Conservation (phyloP, 1,140 invertebrate species). For the Neodiprion virginianus region DNA sequence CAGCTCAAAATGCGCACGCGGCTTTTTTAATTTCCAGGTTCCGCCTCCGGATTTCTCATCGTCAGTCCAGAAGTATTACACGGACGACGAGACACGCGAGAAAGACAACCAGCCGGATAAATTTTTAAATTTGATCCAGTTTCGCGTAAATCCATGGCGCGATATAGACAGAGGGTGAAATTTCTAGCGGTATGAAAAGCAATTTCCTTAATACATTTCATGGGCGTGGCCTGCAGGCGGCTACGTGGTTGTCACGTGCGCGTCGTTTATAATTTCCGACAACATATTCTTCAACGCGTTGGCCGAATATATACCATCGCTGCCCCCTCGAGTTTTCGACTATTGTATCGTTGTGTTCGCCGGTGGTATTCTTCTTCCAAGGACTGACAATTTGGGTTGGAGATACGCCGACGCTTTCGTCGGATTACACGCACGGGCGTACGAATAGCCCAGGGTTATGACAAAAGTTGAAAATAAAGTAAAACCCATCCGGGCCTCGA, state of each 20-base stretch:
- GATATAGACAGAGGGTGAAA: too few species aligned
- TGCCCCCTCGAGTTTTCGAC: neutral
- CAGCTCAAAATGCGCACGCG: too few species aligned
- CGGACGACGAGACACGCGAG: conserved; percentile 23
- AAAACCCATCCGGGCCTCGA: neutral
- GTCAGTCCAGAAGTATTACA: conserved; percentile 32
- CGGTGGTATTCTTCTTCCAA: neutral
- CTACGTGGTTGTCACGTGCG: neutral
- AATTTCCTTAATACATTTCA: conserved; percentile 6
- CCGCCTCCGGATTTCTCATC: neutral
- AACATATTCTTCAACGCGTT: conserved; percentile 5
- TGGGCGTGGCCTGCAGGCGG: neutral
- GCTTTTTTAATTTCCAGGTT: too few species aligned
- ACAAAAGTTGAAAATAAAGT: neutral
- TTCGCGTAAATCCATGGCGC: neutral
- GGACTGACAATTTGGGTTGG: conserved; percentile 1
- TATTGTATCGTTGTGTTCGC: neutral
- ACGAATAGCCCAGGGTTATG: neutral
- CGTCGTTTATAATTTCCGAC: conserved; percentile 7
- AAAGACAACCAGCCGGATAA: conserved; percentile 10
- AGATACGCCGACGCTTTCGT: neutral
- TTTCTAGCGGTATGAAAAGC: neutral
- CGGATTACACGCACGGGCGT: too few species aligned
- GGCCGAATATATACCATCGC: neutral
- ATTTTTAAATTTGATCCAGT: neutral